Evolutionary conservation across 2,888 invertebrate species (phyloP).

Genomic region (Archaeoteleia sp.): DNA sequence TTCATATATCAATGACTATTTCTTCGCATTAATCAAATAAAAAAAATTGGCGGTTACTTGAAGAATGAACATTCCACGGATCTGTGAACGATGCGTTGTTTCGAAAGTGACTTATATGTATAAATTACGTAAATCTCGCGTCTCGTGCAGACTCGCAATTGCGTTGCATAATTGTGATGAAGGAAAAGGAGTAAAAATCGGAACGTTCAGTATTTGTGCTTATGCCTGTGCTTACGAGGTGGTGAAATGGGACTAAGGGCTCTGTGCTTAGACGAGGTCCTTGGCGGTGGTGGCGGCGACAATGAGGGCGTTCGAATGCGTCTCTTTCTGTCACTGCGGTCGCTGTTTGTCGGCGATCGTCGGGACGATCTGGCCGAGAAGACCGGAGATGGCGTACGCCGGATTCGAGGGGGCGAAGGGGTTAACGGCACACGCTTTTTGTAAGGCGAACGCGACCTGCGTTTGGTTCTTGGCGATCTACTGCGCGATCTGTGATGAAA

Average conservation of each 20-base stretch:
- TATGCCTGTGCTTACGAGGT: constrained; percentile 77
- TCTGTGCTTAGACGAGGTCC: constrained; percentile 68
- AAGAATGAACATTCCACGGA: background rate
- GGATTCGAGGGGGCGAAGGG: constrained; percentile 71
- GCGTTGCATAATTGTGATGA: background rate
- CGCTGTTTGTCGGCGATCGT: constrained; percentile 61
- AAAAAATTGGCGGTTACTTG: background rate
- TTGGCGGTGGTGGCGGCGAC: constrained; percentile 70
- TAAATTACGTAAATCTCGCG: constrained; percentile 13
- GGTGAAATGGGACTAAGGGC: constrained; percentile 74
- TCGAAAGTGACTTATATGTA: background rate
- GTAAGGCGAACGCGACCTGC: constrained; percentile 75
- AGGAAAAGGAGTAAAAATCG: background rate
- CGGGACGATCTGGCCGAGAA: constrained; percentile 65
- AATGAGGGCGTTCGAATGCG: constrained; percentile 69
- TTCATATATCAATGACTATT: constrained; percentile 9
- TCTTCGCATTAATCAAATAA: too few relatives aligned
- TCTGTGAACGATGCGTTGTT: constrained; percentile 1
- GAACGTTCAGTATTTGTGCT: constrained; percentile 76
- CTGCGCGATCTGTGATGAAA: constrained; percentile 67
- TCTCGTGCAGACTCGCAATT: background rate
- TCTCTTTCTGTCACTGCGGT: constrained; percentile 68
- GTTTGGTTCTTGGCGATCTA: constrained; percentile 73
- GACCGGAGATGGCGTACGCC: constrained; percentile 70
- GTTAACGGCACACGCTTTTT: constrained; percentile 69